Evolutionary conservation across 2,113 vertebrate species (phyloP), one percentile per base, ranked within the genome.

Genomic region (Accipiter cooperii): DNA sequence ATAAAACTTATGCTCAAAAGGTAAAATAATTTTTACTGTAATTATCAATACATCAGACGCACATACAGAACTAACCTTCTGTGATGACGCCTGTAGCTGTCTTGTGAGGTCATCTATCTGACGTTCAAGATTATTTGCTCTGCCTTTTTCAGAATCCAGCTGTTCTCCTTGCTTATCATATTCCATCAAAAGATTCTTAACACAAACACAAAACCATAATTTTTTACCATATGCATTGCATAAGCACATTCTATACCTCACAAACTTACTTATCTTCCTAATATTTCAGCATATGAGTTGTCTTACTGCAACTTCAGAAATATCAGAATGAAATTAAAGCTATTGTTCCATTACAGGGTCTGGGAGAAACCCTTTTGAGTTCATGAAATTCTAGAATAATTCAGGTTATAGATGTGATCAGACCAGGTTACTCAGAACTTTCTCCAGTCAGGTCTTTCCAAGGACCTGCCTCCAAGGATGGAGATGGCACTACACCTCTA

Each of bases 161-260:
- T 98, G 96, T 96, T 99, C 99, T n/a, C 98, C 98, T 96, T 99
- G 99, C 74, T 98, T 98, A 97, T 99, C 99, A 17, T 99, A 99
- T 97, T 99, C 99, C 90, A 98, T 95, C 97, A 99, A 97, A 93
- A 99, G 98, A 98, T 99, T 99, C 99, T 99, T 95, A 88, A 97
- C 93, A 94, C 66, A 84, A 95, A 89, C 36, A 93, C 8, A 92
- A 69, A 47, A 0, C 5, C 13, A 31, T 83, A 2, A 44, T 38
- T 52, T 82, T 91, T 88, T 73, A 55, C 40, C 40, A 19, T 29
- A 60, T 4, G 54, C 22, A 75, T 20, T 52, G 16, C 70, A 61
- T 20, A 64, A 93, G 13, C 13, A 46, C 44, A 63, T 74, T 33
- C 38, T 57, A 11, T 16, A 90, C 11, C 42, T 77, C 60, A 74